Conservation (phyloP, 2,113 vertebrate genomes). For the Potamarius usumacintae region DNA sequence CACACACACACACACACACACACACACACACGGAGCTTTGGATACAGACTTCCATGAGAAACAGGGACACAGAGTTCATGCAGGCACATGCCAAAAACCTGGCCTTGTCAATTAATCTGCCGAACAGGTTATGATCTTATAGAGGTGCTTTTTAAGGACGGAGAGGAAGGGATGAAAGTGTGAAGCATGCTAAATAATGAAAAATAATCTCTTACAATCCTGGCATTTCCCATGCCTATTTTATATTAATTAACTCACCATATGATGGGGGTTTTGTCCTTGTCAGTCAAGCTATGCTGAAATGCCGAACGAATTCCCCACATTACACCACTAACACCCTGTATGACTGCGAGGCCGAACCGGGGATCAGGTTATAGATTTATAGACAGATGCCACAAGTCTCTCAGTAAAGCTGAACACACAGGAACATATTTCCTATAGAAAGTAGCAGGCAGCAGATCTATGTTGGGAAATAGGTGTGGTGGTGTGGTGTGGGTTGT, state of each 20-base stretch:
- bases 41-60: constrained; percentile 56
- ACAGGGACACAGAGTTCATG: constrained; percentile 61
- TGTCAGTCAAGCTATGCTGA: constrained; percentile 70
- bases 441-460: constrained; percentile 3
- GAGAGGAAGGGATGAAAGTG: constrained; percentile 42
- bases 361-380: constrained; percentile 34
- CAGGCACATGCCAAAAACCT: constrained; percentile 60
- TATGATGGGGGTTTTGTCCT: constrained; percentile 70
- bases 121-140: constrained; percentile 70
- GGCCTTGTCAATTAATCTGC: constrained; percentile 69
- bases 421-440: constrained; percentile 16
- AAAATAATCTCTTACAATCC: constrained; percentile 70
- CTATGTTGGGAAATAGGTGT: constrained; percentile 1
- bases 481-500: not conserved
- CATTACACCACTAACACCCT: constrained; percentile 19
- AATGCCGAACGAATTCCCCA: constrained; percentile 49
- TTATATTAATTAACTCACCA: constrained; percentile 76
- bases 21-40: not conserved
- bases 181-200: constrained; percentile 67
- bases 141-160: constrained; percentile 60
- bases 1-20: constrained; percentile 7
- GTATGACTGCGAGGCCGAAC: constrained; percentile 11
- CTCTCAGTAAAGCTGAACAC: constrained; percentile 27
- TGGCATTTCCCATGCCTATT: constrained; percentile 70
- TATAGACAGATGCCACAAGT: constrained; percentile 34